Evolutionary conservation across 2,888 invertebrate genomes (phyloP).

Genomic region (Diaperis boleti): DNA sequence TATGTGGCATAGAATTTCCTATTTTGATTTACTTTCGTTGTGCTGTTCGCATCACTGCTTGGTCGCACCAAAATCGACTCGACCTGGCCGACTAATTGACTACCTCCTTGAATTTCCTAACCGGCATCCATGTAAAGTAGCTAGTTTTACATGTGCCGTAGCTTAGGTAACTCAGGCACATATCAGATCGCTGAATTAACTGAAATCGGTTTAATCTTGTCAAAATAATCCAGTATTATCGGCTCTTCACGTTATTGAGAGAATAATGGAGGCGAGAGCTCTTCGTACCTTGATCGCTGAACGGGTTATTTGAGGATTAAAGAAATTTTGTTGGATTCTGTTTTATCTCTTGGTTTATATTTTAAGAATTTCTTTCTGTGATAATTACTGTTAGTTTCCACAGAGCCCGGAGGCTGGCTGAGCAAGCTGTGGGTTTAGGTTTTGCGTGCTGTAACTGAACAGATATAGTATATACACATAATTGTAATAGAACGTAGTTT

Average conservation of each 20-base stretch:
- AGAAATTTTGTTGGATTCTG: conserved; percentile 26
- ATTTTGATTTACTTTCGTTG: conserved; percentile 22
- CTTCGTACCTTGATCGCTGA: conserved; percentile 38
- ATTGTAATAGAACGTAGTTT: conserved; percentile 55
- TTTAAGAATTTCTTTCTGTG: conserved; percentile 60
- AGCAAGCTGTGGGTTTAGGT: conserved; percentile 43
- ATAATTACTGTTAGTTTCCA: conserved; percentile 54
- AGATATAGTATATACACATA: conserved; percentile 50
- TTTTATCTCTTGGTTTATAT: conserved; percentile 40
- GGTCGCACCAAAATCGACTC: conserved; percentile 40
- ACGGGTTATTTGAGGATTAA: conserved; percentile 44
- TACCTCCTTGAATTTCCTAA: conserved; percentile 32
- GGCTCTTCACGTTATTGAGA: conserved; percentile 38
- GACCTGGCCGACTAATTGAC: conserved; percentile 39
- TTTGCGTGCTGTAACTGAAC: conserved; percentile 50
- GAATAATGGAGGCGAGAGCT: conserved; percentile 35
- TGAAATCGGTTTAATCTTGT: conserved; percentile 34
- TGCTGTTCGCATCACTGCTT: conserved; percentile 43
- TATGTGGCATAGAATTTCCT: conserved; percentile 58
- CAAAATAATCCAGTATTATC: conserved; percentile 41
- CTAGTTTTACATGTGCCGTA: conserved; percentile 38
- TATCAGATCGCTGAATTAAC: conserved; percentile 30
- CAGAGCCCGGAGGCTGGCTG: conserved; percentile 46
- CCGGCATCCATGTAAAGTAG: conserved; percentile 34
- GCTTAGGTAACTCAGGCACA: conserved; percentile 38